Evolutionary conservation across 2,888 invertebrate species (phyloP), one percentile per base, ranked within the genome.

Genomic region (Chouioia cunea): DNA sequence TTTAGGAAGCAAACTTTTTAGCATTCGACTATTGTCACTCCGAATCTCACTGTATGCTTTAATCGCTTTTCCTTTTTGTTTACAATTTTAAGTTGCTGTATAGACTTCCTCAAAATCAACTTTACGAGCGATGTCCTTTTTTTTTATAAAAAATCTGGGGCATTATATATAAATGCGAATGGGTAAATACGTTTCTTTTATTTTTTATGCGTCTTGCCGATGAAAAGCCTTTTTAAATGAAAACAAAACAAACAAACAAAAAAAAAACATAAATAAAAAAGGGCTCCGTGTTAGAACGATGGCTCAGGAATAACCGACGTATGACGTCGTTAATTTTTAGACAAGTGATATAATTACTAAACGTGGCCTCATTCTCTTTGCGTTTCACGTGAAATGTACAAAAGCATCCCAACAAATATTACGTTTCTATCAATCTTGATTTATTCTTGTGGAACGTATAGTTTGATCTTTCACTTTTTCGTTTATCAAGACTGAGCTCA

Each of bases 31-130:
- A 36, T 36, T 36, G 36, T 36, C 36, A 36, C 36, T 36, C 36
- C 36, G 36, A 36, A 36, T 36, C 36, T 36, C 36, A 36, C 36
- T 10, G 36, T 36, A 36, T 36, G 36, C 36, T 36, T 36, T 36
- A 10, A 4, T 36, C n/a, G n/a, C 6, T 36, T 36, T 6, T 27
- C 36, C 12, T 1, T 36, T 36, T 46, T 57, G 43, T 53, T 54
- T 70, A 47, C 20, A n/a, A 52, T 23, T 27, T 65, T 70, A 56
- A 62, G 43, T 63, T 67, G 20, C 52, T 73, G 63, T 70, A 73
- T 67, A 73, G 48, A 64, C 44, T 64, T 73, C 16, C 12, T 36
- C 44, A 59, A 54, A 58, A 14, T 20, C 20, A 36, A 36, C 4
- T 16, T 63, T 67, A 64, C 53, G 22, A 59, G 23, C 52, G 69